These are phyloP conservation scores for Xenopus laevis DNA, from an alignment of 2,113 vertebrate genomes.

Conservation along the genomic window DNA sequence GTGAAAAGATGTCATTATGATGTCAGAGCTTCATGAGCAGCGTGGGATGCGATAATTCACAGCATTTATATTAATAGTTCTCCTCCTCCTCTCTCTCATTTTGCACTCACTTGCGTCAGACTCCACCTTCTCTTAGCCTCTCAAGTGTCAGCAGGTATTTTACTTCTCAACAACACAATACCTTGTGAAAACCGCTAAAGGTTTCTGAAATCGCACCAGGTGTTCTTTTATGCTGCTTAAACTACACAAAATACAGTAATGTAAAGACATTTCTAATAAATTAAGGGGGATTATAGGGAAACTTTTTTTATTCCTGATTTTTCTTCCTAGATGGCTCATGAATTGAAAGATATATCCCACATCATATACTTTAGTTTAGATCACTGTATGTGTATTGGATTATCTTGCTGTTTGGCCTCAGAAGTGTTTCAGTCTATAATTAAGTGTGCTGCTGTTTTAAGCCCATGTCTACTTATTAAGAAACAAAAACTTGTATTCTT, in stretches of 20 bases:
- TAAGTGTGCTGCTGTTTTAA: too few species aligned
- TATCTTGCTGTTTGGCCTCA: too few species aligned
- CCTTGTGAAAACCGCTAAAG: conserved; percentile 37
- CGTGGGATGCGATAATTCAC: conserved; percentile 42
- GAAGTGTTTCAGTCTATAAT: too few species aligned
- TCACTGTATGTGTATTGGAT: too few species aligned
- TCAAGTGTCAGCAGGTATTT: conserved; percentile 45
- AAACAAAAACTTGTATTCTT: too few species aligned
- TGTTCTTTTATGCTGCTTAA: conserved; percentile 32
- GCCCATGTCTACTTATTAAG: too few species aligned
- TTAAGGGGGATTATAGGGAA: background rate
- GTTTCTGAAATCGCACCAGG: conserved; percentile 34
- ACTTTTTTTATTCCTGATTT: background rate
- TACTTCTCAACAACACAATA: conserved; percentile 40
- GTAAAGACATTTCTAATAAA: background rate
- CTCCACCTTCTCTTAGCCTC: conserved; percentile 23
- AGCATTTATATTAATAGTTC: conserved; percentile 42
- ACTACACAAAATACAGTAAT: conserved; percentile 7
- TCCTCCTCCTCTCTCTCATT: conserved; percentile 29
- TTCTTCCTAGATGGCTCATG: background rate
- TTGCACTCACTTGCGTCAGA: conserved; percentile 36
- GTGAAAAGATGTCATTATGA: conserved; percentile 42
- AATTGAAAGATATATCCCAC: background rate
- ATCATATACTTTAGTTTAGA: too few species aligned
- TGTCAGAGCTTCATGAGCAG: conserved; percentile 36